These are phyloP conservation scores for Sinelater perroti DNA, from an alignment of 2,888 invertebrate genomes.

Conservation along the genomic window DNA sequence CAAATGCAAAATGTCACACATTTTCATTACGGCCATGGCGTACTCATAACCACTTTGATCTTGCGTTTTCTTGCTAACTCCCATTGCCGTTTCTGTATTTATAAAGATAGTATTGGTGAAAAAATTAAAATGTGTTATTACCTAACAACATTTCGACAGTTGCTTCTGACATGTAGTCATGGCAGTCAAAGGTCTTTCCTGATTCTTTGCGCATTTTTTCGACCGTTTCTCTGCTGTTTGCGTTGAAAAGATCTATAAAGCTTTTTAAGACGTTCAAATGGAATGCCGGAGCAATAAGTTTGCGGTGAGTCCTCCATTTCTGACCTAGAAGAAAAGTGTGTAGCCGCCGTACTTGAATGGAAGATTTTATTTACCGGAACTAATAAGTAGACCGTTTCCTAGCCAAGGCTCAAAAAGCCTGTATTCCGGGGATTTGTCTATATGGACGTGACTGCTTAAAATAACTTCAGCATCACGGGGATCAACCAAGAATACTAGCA, in stretches of 20 bases:
- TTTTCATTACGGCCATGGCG: conserved; percentile 89
- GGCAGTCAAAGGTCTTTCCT: conserved; percentile 79
- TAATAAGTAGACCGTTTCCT: conserved; percentile 82
- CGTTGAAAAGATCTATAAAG: conserved; percentile 86
- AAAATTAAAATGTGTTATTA: conserved; percentile 1
- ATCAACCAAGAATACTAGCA: conserved; percentile 77
- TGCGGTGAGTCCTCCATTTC: conserved; percentile 87
- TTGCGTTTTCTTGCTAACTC: conserved; percentile 84
- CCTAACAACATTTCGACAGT: conserved; percentile 78
- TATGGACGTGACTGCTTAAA: conserved; percentile 80
- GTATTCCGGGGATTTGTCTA: conserved; percentile 83
- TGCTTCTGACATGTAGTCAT: conserved; percentile 86
- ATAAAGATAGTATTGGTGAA: neutral
- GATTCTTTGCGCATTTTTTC: conserved; percentile 75
- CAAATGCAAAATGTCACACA: conserved; percentile 85
- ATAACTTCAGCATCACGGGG: conserved; percentile 83
- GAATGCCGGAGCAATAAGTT: conserved; percentile 88
- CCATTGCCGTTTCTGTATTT: conserved; percentile 83
- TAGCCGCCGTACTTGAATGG: too few relatives aligned
- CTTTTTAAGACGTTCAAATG: conserved; percentile 87
- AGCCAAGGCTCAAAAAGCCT: conserved; percentile 86
- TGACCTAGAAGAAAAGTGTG: conserved; percentile 73
- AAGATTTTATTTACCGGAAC: conserved; percentile 69
- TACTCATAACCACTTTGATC: conserved; percentile 84
- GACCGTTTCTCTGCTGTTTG: conserved; percentile 79